phyloP scores from a whole-genome alignment of 1,140 invertebrate species.

The Tachypleus tridentatus region DNA sequence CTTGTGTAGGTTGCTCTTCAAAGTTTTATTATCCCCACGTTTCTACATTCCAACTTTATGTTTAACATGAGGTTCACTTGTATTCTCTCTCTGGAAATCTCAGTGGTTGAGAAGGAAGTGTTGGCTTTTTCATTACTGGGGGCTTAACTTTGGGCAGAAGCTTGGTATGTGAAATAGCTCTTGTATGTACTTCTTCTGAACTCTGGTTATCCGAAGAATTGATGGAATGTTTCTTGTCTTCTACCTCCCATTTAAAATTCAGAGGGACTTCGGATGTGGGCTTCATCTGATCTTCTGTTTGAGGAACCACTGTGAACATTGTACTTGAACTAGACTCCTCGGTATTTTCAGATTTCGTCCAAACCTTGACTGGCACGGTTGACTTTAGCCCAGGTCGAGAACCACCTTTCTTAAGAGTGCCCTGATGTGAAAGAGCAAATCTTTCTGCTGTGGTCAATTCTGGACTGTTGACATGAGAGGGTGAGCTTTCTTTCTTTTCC shows the following conservation, averaged over 20 bases:
- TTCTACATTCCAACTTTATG: too few species aligned
- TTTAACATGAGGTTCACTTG: slow-evolving; percentile 9
- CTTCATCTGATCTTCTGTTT: slow-evolving; percentile 23
- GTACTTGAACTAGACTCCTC: slow-evolving; percentile 22
- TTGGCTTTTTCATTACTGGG: slow-evolving; percentile 54
- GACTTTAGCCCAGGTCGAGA: slow-evolving; percentile 8
- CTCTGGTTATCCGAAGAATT: slow-evolving; percentile 9
- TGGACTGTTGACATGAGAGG: slow-evolving; percentile 37
- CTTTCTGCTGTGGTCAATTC: slow-evolving; percentile 53
- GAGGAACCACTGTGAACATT: slow-evolving; percentile 14
- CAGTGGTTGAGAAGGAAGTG: slow-evolving; percentile 15
- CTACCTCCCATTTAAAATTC: slow-evolving; percentile 5
- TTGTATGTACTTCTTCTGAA: slow-evolving; percentile 37
- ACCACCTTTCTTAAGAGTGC: slow-evolving; percentile 55
- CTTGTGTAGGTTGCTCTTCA: too few species aligned
- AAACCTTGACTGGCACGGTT: slow-evolving; percentile 22
- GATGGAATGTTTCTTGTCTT: slow-evolving; percentile 6
- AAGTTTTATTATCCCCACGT: too few species aligned
- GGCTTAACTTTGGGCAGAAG: slow-evolving; percentile 59
- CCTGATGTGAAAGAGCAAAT: slow-evolving; percentile 64
- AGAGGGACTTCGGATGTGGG: slow-evolving; percentile 6
- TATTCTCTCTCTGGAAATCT: slow-evolving; percentile 8
- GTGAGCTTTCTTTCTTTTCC: too few species aligned
- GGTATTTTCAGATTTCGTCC: slow-evolving; percentile 25
- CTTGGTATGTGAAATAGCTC: slow-evolving; percentile 49